Evolutionary conservation across 2,113 vertebrate genomes (phyloP), one percentile per base, ranked within the genome.

Genomic region (Sinocyclocheilus rhinocerous): DNA sequence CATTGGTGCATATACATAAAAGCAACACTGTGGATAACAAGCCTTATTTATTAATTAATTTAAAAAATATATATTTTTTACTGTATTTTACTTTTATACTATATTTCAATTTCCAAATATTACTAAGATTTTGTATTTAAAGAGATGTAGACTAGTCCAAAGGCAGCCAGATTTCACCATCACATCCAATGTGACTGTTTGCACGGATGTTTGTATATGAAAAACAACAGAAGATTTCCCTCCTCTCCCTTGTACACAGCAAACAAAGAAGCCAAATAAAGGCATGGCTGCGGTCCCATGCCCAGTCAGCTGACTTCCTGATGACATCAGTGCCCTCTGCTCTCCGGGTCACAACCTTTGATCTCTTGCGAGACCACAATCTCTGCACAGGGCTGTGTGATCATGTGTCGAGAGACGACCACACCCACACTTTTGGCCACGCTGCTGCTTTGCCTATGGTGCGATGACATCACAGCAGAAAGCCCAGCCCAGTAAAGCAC

Each of bases 271-370:
- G 63, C 52, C 11, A 55, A 81, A 67, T 59, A 61, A 72, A 83
- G 77, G 63, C 11, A 42, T 26, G 29, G 61, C 81, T 63, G 57
- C 5, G 13, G 61, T 52, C 77, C 33, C 81, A 48, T 50, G 24
- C 36, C 81, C 33, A 84, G 73, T 81, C 63, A 78, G 59, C 78
- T 70, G 86, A 86, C 85, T 61, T 75, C 18, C 11, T 50, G 69
- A 87, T 91, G 84, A 84, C 79, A 65, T 55, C 72, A 86, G 33
- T 33, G 36, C 63, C 78, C 42, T 70, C 26, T 57, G 86, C 82
- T 70, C 79, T 75, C 6, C 9, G 15, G 89, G 83, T 83, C 84
- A 29, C 8, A 82, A 90, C 86, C 88, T 85, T 85, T 89, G 52
- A 85, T 59, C 90, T 10, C 42, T 45, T 45, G 42, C 2, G 42